phyloP scores from a whole-genome alignment of 2,113 vertebrate species.

The Syngnathus scovelli region DNA sequence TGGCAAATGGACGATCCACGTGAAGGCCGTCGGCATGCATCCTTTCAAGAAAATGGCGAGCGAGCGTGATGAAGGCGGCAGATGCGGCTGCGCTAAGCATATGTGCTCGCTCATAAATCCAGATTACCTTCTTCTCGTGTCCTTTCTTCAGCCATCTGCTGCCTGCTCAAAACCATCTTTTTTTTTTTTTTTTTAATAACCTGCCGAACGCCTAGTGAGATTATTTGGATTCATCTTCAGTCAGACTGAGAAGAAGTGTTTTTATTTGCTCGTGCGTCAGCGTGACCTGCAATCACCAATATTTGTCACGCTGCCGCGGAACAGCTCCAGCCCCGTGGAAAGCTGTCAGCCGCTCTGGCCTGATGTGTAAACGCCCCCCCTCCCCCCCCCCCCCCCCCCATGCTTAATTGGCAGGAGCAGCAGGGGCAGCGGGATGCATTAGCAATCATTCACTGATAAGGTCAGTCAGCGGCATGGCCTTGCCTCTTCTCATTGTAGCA shows the following conservation, averaged over 20 bases:
- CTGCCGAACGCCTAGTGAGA: neutral
- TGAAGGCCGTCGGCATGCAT: constrained; percentile 9
- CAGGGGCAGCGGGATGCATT: constrained; percentile 11
- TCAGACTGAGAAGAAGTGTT: neutral
- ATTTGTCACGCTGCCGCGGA: constrained; percentile 48
- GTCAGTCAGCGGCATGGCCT: neutral
- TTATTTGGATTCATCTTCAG: neutral
- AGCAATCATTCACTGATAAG: constrained; percentile 19
- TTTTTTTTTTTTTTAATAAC: neutral
- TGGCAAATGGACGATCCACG: no score
- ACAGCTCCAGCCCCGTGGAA: constrained; percentile 26
- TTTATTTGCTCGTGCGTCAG: neutral
- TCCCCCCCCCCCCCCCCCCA: neutral
- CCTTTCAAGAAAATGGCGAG: constrained; percentile 38
- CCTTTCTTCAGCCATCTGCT: constrained; percentile 64
- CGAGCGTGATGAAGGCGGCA: constrained; percentile 40
- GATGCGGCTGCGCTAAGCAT: constrained; percentile 45
- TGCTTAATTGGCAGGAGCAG: constrained; percentile 26
- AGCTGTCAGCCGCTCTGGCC: constrained; percentile 16
- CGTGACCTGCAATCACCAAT: constrained; percentile 13
- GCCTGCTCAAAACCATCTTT: constrained; percentile 40
- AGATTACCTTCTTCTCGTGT: constrained; percentile 60
- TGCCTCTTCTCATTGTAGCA: constrained; percentile 1
- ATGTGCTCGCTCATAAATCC: constrained; percentile 63
- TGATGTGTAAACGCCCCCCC: constrained; percentile 18